A percentile compares a stretch with the other conserved stretches of the same genome.
These are phyloP conservation scores for Petrocephalus schoutedeni DNA, from an alignment of 2,797 vertebrate genomes.

Conservation along the genomic window DNA sequence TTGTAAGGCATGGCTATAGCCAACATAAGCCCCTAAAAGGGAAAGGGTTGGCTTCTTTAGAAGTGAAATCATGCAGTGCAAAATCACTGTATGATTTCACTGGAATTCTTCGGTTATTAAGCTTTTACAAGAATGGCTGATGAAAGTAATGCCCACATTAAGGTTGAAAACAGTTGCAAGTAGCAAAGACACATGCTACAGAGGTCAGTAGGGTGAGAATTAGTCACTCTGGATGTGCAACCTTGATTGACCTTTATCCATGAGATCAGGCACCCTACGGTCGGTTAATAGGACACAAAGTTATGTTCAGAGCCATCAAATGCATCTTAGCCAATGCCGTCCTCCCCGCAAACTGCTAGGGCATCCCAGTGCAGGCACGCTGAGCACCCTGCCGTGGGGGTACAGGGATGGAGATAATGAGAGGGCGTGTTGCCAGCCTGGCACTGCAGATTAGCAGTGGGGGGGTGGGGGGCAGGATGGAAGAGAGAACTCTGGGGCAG, in stretches of 20 bases:
- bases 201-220: not conserved
- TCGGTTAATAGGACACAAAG: not conserved
- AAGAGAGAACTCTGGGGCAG: not conserved
- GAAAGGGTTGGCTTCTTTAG: not conserved
- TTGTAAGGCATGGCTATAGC: not conserved
- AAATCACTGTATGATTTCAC: not conserved
- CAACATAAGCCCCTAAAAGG: not conserved
- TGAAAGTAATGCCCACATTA: not conserved
- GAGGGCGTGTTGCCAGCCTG: not conserved
- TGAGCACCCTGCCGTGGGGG: not conserved
- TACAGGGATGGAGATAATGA: slow-evolving; percentile 9
- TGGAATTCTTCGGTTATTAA: not conserved
- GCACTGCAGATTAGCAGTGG: not conserved
- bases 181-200: not conserved
- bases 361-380: not conserved
- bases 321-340: not conserved
- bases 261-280: not conserved
- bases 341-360: not conserved
- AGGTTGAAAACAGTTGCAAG: not conserved
- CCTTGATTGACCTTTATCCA: not conserved
- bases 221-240: not conserved
- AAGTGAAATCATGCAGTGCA: not conserved
- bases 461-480: not conserved
- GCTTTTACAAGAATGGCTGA: not conserved
- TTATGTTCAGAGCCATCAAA: not conserved